phyloP scores from a whole-genome alignment of 2,888 invertebrate species.

The Serripes groenlandicus region DNA sequence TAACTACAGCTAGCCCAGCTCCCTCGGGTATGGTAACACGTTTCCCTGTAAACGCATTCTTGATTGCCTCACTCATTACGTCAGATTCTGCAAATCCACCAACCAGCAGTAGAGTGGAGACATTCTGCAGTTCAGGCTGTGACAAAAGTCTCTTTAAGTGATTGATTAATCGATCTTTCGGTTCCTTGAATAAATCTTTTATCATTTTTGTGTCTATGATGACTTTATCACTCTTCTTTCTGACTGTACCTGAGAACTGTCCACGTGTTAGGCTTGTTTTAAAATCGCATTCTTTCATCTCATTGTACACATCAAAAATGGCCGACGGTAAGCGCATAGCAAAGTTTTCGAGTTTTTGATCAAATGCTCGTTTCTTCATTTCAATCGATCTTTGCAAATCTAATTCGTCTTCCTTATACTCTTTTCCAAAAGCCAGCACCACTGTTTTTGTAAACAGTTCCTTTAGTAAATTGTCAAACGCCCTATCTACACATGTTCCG shows the following conservation, averaged over 20 bases:
- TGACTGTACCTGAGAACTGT: conserved; percentile 16
- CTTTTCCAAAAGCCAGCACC: conserved; percentile 6
- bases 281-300: conserved; percentile 10
- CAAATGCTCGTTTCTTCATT: conserved; percentile 32
- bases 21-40: conserved; percentile 40
- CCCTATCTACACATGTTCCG: conserved; percentile 63
- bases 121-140: conserved; percentile 7
- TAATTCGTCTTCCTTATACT: conserved; percentile 25
- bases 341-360: not conserved
- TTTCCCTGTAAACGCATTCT: conserved; percentile 17
- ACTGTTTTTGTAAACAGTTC: conserved; percentile 12
- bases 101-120: conserved; percentile 55
- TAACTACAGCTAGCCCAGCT: conserved; percentile 44
- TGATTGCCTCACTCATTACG: conserved; percentile 43
- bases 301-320: conserved; percentile 1
- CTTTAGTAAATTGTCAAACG: not conserved
- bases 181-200: conserved; percentile 20
- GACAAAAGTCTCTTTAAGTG: conserved; percentile 25
- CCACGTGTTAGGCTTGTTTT: conserved; percentile 10
- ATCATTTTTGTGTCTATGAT: conserved; percentile 18
- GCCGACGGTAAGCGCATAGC: not conserved
- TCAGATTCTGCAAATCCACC: conserved; percentile 65
- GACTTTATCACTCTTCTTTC: conserved; percentile 45
- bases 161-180: conserved; percentile 19
- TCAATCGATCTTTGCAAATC: conserved; percentile 40